Percentiles rank a stretch among this genome's conserved stretches.
Conservation (phyloP, 2,797 vertebrate species). For the Clarias fuscus region DNA sequence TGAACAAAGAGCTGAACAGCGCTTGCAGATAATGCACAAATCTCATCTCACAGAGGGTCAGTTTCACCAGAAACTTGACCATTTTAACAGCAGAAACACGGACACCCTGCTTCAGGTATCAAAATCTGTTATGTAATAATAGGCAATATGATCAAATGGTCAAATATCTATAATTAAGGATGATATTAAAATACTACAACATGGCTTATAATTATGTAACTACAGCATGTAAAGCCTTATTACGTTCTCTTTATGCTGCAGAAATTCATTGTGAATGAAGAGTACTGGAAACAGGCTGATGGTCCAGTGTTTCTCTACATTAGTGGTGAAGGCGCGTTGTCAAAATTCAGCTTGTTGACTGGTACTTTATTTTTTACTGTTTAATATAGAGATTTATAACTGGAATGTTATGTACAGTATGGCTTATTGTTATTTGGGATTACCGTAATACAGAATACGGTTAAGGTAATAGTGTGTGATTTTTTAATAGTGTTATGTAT, state of each 20-base stretch:
- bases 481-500: too few species aligned
- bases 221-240: neutral
- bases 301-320: slow-evolving; percentile 85
- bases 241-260: slow-evolving; percentile 50
- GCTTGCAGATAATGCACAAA: slow-evolving; percentile 31
- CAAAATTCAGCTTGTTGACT: slow-evolving; percentile 68
- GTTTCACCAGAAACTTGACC: slow-evolving; percentile 76
- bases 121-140: neutral
- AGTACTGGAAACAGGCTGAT: slow-evolving; percentile 65
- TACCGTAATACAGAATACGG: neutral
- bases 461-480: neutral
- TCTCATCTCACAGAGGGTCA: slow-evolving; percentile 46
- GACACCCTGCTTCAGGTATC: slow-evolving; percentile 77
- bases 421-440: neutral
- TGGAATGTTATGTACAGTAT: neutral
- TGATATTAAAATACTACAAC: neutral
- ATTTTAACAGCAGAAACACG: slow-evolving; percentile 70
- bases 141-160: neutral
- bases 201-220: neutral
- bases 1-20: slow-evolving; percentile 58
- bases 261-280: slow-evolving; percentile 81
- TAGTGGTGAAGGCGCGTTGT: slow-evolving; percentile 77
- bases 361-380: slow-evolving; percentile 63
- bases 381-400: neutral
- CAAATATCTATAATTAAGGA: neutral